Percentiles rank a stretch among this genome's conserved stretches.
These are phyloP conservation scores for Sebastes aleutianus DNA, from an alignment of 2,797 vertebrate species.

Conservation along the genomic window DNA sequence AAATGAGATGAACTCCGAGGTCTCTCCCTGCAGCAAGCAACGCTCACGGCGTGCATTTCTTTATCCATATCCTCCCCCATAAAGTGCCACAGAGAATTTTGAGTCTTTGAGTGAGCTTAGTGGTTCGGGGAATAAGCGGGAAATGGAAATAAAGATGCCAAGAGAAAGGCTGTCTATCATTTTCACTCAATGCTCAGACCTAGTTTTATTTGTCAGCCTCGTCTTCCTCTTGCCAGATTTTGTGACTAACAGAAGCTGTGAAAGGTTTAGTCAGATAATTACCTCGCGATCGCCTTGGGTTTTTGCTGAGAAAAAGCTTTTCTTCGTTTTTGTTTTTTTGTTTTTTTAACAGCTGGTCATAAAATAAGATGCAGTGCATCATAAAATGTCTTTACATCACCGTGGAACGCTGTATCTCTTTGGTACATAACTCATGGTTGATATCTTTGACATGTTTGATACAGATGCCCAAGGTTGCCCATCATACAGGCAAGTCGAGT, in stretches of 20 bases:
- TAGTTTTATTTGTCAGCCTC: slow-evolving; percentile 71
- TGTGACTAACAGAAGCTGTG: slow-evolving; percentile 62
- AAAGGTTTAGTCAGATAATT: slow-evolving; percentile 78
- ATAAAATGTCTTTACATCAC: slow-evolving; percentile 73
- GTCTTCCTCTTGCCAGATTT: slow-evolving; percentile 49
- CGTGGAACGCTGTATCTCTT: slow-evolving; percentile 55
- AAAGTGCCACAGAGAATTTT: slow-evolving; percentile 67
- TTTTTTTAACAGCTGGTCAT: slow-evolving; percentile 64
- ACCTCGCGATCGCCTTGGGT: slow-evolving; percentile 62
- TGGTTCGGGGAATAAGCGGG: slow-evolving; percentile 54
- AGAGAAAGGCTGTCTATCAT: slow-evolving; percentile 71
- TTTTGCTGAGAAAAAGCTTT: slow-evolving; percentile 75
- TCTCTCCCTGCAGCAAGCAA: slow-evolving; percentile 63
- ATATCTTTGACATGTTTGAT: slow-evolving; percentile 35
- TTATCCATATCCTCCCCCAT: slow-evolving; percentile 65
- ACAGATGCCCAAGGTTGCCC: slow-evolving; percentile 58
- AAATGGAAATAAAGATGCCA: slow-evolving; percentile 64
- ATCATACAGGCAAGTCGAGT: slow-evolving; percentile 24
- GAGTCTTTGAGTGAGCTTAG: slow-evolving; percentile 69
- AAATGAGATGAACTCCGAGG: slow-evolving; percentile 78
- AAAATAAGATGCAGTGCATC: slow-evolving; percentile 64
- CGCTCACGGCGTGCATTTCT: slow-evolving; percentile 58
- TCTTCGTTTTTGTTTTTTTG: slow-evolving; percentile 7
- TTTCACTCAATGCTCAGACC: slow-evolving; percentile 63
- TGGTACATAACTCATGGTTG: slow-evolving; percentile 57